These are phyloP conservation scores for Yponomeuta cagnagella DNA, from an alignment of 2,888 invertebrate genomes.

Conservation along the genomic window DNA sequence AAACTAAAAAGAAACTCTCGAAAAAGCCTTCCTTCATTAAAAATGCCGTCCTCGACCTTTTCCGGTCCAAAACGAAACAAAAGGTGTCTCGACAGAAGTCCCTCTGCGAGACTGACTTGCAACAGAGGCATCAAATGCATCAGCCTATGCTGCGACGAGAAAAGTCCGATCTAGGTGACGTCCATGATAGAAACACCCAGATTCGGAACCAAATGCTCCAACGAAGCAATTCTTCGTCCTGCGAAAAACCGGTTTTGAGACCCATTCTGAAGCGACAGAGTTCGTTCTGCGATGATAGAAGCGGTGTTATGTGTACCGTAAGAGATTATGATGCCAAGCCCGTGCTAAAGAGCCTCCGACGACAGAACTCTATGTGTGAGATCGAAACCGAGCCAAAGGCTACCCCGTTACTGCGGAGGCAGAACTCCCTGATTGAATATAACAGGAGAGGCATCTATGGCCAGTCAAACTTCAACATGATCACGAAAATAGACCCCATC, in stretches of 20 bases:
- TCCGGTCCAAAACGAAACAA: conserved; percentile 72
- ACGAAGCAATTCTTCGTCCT: conserved; percentile 68
- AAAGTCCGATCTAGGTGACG: conserved; percentile 63
- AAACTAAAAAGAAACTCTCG: conserved; percentile 75
- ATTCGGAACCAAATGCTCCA: conserved; percentile 68
- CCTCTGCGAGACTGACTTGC: conserved; percentile 65
- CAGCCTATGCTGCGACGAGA: conserved; percentile 60
- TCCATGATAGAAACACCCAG: conserved; percentile 63
- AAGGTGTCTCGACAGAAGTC: conserved; percentile 72
- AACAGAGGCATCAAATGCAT: conserved; percentile 51
- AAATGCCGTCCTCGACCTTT: conserved; percentile 71
- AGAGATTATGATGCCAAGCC: conserved; percentile 67
- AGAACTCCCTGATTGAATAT: conserved; percentile 72
- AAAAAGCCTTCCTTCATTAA: conserved; percentile 75
- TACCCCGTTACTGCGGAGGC: conserved; percentile 69
- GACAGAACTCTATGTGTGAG: conserved; percentile 72
- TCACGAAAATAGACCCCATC: conserved; percentile 74
- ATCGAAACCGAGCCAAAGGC: conserved; percentile 74
- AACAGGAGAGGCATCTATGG: conserved; percentile 67
- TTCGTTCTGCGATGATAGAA: conserved; percentile 68
- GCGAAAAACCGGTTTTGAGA: conserved; percentile 64
- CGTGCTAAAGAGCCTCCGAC: conserved; percentile 50
- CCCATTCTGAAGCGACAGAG: conserved; percentile 70
- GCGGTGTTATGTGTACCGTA: conserved; percentile 61
- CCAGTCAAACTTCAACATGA: conserved; percentile 69